Conservation (phyloP, 92 coral and sea anemone genomes). For the Porites divaricata region DNA sequence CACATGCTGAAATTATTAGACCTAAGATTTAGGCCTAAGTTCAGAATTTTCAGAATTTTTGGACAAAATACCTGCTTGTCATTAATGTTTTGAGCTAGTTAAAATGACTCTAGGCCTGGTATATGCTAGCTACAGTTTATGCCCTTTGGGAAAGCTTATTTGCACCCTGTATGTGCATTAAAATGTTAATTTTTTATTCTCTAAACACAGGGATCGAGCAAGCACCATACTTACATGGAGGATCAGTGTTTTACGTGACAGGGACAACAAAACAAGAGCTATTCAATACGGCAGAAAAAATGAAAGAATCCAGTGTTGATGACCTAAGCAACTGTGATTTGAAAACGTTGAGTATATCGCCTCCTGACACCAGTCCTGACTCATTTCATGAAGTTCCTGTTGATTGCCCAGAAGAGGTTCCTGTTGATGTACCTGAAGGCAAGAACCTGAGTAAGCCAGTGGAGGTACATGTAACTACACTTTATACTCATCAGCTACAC, state of each 20-base stretch:
- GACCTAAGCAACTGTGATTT: slow-evolving; percentile 67
- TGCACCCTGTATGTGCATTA: neutral
- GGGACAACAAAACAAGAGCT: slow-evolving; percentile 84
- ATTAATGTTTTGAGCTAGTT: no score
- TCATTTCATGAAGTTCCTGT: slow-evolving; percentile 81
- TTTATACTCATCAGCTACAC: no score
- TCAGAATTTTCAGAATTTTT: no score
- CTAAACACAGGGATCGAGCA: slow-evolving; percentile 30
- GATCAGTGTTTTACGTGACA: slow-evolving; percentile 85
- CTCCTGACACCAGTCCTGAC: slow-evolving; percentile 70
- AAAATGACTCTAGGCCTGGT: no score
- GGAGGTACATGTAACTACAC: no score
- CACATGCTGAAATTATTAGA: no score
- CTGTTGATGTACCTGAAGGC: slow-evolving; percentile 25
- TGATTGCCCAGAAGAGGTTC: slow-evolving; percentile 76
- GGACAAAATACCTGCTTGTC: no score
- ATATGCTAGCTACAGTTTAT: no score
- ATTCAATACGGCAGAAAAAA: slow-evolving; percentile 84
- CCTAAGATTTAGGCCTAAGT: no score
- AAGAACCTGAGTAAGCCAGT: slow-evolving; percentile 9
- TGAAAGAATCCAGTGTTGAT: slow-evolving; percentile 82
- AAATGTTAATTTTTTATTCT: neutral
- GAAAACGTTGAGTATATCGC: slow-evolving; percentile 62
- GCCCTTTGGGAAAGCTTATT: no score
- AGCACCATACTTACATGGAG: slow-evolving; percentile 49